These are phyloP conservation scores for Myiothlypis chrysogaster DNA, from an alignment of 2,797 vertebrate genomes.

Conservation along the genomic window DNA sequence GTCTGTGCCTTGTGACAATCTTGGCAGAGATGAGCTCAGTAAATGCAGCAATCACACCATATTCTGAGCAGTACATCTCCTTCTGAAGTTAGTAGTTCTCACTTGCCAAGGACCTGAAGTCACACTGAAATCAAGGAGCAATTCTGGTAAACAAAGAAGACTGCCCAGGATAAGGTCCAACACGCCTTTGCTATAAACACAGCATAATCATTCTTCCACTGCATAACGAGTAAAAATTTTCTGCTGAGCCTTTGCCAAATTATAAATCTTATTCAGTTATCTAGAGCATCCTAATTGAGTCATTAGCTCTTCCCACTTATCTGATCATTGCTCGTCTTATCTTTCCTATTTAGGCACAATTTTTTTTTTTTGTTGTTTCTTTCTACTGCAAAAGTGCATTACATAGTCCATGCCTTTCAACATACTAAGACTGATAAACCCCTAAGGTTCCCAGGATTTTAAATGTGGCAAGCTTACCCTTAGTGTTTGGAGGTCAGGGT, in stretches of 20 bases:
- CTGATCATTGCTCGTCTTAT: neutral
- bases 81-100: neutral
- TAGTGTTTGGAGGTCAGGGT: neutral
- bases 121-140: neutral
- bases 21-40: neutral
- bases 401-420: neutral
- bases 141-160: neutral
- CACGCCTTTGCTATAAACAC: neutral
- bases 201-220: neutral
- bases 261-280: neutral
- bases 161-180: neutral
- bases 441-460: neutral
- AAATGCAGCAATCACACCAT: accelerated
- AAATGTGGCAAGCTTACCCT: neutral
- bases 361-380: neutral
- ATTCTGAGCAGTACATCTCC: neutral
- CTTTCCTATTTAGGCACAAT: neutral
- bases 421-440: neutral
- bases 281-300: neutral
- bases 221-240: neutral
- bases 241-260: neutral
- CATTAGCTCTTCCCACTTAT: slow-evolving; percentile 7
- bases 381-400: neutral
- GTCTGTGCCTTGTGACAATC: neutral
- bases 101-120: neutral